Conservation (phyloP, 2,113 vertebrate species). For the Apodemus speciosus region DNA sequence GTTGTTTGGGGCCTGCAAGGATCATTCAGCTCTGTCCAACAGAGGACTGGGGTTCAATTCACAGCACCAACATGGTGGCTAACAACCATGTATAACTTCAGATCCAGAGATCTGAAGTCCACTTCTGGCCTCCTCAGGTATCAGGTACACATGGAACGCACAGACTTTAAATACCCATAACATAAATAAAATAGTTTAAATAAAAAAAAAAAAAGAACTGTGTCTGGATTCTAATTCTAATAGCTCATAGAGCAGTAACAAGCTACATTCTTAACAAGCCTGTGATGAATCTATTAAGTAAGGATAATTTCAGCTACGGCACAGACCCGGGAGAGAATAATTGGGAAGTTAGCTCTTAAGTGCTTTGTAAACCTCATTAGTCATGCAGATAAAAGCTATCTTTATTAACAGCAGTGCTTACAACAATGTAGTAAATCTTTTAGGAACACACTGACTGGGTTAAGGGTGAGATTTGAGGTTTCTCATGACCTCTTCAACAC, state of each 20-base stretch:
- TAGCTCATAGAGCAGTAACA: background rate
- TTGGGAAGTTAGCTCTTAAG: background rate
- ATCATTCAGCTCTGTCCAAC: background rate
- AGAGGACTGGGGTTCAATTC: background rate
- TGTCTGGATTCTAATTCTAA: background rate
- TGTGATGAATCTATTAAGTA: background rate
- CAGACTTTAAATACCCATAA: background rate
- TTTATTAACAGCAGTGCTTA: background rate
- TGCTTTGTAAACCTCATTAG: background rate
- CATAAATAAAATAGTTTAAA: background rate
- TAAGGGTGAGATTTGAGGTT: slow-evolving; percentile 17
- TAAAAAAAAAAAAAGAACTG: background rate
- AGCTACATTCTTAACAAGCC: background rate
- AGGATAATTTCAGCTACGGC: background rate
- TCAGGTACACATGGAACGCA: background rate
- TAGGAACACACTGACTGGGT: background rate
- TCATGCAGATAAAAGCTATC: background rate
- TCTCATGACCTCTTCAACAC: background rate
- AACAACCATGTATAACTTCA: background rate
- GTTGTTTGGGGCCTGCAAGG: background rate
- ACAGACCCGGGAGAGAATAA: background rate
- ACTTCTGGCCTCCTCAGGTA: background rate
- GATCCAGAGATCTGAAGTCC: background rate
- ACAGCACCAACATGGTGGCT: background rate
- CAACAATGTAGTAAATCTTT: slow-evolving; percentile 16